phyloP scores from a whole-genome alignment of 2,797 vertebrate species.

The Pelochelys cantorii region DNA sequence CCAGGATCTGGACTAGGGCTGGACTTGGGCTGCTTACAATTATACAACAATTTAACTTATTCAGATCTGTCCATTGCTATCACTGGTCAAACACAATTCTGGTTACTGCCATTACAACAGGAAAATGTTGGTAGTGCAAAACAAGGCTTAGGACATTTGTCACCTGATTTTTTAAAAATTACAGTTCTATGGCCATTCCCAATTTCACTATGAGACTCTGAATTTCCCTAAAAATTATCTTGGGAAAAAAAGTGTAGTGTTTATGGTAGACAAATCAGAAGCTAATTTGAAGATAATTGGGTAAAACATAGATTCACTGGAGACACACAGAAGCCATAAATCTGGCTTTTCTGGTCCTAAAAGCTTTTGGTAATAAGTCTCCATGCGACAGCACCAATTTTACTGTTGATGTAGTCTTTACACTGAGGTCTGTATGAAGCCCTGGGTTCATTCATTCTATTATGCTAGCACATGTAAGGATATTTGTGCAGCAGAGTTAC shows the following conservation, averaged over 20 bases:
- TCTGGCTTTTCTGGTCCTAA: no score
- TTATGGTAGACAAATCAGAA: no score
- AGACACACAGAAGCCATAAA: background rate
- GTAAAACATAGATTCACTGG: background rate
- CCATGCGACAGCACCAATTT: background rate
- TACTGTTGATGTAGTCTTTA: background rate
- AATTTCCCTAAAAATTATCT: background rate
- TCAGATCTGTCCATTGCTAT: constrained; percentile 4
- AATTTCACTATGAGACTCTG: background rate
- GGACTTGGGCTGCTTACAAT: background rate
- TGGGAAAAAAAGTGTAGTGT: no score
- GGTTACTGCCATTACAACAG: constrained; percentile 13
- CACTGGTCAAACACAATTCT: background rate
- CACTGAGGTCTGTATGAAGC: background rate
- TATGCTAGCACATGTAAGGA: background rate
- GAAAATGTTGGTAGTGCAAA: background rate
- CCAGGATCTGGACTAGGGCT: background rate
- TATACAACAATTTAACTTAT: background rate
- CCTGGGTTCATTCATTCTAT: background rate
- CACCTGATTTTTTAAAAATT: background rate
- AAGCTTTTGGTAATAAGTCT: background rate
- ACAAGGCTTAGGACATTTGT: background rate
- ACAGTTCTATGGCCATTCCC: background rate
- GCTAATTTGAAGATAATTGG: no score
- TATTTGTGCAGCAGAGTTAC: background rate